Conservation (phyloP, 2,797 vertebrate species). For the Sebastes wilsoni region DNA sequence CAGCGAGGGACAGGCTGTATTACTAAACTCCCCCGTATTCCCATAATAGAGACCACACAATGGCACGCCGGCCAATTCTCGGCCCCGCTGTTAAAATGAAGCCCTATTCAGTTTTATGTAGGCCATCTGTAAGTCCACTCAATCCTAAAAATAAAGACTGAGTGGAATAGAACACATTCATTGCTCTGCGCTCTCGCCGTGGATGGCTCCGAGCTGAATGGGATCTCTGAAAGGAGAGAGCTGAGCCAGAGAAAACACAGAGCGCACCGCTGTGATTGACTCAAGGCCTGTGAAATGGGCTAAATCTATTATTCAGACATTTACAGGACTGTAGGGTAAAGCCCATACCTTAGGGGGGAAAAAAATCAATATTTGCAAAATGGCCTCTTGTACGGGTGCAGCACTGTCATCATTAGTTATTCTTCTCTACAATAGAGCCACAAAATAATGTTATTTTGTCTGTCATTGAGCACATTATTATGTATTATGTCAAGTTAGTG, state of each 20-base stretch:
- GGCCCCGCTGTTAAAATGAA: conserved; percentile 72
- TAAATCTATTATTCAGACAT: conserved; percentile 64
- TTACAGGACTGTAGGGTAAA: conserved; percentile 14
- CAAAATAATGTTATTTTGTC: background rate
- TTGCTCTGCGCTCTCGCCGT: conserved; percentile 48
- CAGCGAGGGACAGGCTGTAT: conserved; percentile 37
- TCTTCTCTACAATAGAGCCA: background rate
- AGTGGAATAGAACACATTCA: conserved; percentile 73
- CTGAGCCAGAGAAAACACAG: conserved; percentile 54
- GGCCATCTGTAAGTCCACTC: conserved; percentile 81
- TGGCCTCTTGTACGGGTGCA: conserved; percentile 6
- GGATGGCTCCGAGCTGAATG: conserved; percentile 67
- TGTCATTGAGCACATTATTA: background rate
- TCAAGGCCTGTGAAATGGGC: conserved; percentile 47
- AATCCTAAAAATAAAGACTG: conserved; percentile 76
- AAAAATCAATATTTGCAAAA: conserved; percentile 43
- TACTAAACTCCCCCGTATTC: conserved; percentile 64
- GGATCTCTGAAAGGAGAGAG: conserved; percentile 64
- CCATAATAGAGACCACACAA: conserved; percentile 76
- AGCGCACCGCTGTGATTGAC: conserved; percentile 52
- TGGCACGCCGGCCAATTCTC: conserved; percentile 64
- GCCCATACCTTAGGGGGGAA: background rate
- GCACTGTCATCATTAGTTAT: conserved; percentile 18
- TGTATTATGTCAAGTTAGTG: background rate
- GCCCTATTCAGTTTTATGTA: conserved; percentile 78